Conservation (phyloP, 2,113 vertebrate species). For the Eidolon helvum region DNA sequence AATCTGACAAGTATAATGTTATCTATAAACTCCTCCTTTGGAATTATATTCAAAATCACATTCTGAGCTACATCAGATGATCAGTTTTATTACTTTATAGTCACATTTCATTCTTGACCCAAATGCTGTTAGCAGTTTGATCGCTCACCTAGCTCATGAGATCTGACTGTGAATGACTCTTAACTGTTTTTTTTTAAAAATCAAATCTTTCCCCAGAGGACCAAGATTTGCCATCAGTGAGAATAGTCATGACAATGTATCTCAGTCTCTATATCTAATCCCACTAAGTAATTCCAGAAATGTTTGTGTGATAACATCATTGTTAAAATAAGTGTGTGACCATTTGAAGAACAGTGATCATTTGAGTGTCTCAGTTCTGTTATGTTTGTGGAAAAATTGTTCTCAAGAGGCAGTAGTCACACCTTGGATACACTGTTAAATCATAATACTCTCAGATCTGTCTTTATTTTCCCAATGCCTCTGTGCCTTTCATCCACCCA, state of each 20-base stretch:
- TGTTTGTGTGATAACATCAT: neutral
- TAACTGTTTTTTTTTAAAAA: slow-evolving; percentile 31
- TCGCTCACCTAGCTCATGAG: neutral
- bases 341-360: slow-evolving; percentile 23
- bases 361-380: neutral
- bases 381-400: neutral
- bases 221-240: neutral
- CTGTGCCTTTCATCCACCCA: neutral
- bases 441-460: neutral
- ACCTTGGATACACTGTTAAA: neutral
- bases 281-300: neutral
- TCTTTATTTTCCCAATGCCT: neutral
- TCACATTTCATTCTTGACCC: slow-evolving; percentile 24
- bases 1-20: neutral
- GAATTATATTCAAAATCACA: neutral
- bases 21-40: neutral
- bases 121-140: slow-evolving; percentile 22
- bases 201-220: neutral
- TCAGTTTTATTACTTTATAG: slow-evolving; percentile 11
- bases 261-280: neutral
- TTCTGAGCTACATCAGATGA: neutral
- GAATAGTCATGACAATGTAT: neutral
- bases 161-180: slow-evolving; percentile 36
- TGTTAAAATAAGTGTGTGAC: neutral
- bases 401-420: neutral